phyloP scores from a whole-genome alignment of 2,888 invertebrate species.

The Podabrus alpinus region DNA sequence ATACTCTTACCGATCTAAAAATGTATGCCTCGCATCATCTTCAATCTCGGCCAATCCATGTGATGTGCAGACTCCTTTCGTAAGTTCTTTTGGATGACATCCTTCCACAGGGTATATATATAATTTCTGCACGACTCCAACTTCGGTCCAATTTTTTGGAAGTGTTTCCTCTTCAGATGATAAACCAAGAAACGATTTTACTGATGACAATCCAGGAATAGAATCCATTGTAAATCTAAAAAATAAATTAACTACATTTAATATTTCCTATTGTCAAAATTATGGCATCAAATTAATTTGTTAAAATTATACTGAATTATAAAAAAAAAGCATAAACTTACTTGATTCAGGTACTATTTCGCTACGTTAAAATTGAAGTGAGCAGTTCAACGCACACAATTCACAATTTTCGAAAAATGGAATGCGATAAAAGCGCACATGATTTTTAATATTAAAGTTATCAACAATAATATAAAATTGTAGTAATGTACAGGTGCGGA shows the following conservation, averaged over 20 bases:
- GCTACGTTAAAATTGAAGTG: neutral
- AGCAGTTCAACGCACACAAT: neutral
- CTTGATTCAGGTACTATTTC: neutral
- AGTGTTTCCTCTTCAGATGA: neutral
- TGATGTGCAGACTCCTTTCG: neutral
- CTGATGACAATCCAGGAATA: neutral
- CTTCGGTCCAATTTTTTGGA: neutral
- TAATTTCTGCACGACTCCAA: neutral
- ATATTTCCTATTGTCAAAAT: no score
- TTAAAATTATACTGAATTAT: neutral
- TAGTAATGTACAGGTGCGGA: neutral
- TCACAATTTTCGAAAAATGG: neutral
- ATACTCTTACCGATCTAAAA: neutral
- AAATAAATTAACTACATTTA: no score
- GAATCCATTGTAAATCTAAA: neutral
- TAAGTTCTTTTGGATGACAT: neutral
- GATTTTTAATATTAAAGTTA: neutral
- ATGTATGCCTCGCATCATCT: neutral
- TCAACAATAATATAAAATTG: neutral
- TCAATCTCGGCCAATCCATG: neutral
- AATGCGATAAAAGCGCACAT: neutral
- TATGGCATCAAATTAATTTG: neutral
- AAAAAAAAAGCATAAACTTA: neutral
- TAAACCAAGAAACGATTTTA: neutral
- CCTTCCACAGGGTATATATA: neutral